A percentile compares a stretch with the other conserved stretches of the same genome.
phyloP scores from a whole-genome alignment of 2,888 invertebrate species.

The Colletes collaris region DNA sequence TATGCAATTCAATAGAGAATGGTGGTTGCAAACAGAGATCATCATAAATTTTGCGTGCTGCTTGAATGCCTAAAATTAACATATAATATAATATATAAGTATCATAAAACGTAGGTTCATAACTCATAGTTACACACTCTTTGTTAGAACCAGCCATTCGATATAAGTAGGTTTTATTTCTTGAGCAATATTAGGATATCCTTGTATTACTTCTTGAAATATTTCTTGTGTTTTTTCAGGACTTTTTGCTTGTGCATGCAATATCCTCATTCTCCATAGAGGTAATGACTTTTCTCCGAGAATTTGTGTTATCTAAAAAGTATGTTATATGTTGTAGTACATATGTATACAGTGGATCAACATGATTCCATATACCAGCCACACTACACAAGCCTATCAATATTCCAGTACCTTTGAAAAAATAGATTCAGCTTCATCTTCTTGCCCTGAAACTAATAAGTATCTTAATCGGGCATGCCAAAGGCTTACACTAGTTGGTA shows the following conservation, averaged over 20 bases:
- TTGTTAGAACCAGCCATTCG: slow-evolving; percentile 85
- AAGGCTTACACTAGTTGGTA: slow-evolving; percentile 83
- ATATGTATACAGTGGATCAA: background rate
- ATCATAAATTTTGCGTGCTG: slow-evolving; percentile 87
- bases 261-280: slow-evolving; percentile 83
- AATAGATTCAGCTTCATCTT: slow-evolving; percentile 81
- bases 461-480: slow-evolving; percentile 84
- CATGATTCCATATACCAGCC: too few species aligned
- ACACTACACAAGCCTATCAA: background rate
- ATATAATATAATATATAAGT: background rate
- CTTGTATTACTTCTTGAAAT: slow-evolving; percentile 83
- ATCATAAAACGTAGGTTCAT: background rate
- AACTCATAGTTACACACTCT: slow-evolving; percentile 70
- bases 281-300: slow-evolving; percentile 82
- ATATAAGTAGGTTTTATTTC: slow-evolving; percentile 86
- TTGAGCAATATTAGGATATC: slow-evolving; percentile 84
- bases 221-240: slow-evolving; percentile 81
- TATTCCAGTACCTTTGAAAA: slow-evolving; percentile 80
- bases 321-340: background rate
- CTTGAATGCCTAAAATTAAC: slow-evolving; percentile 82
- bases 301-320: slow-evolving; percentile 76
- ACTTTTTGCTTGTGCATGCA: slow-evolving; percentile 78
- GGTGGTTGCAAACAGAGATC: slow-evolving; percentile 86
- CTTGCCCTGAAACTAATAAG: slow-evolving; percentile 82
- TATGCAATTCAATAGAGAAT: slow-evolving; percentile 86